Conservation (phyloP, 2,797 vertebrate genomes). For the Cirrhinus molitorella region DNA sequence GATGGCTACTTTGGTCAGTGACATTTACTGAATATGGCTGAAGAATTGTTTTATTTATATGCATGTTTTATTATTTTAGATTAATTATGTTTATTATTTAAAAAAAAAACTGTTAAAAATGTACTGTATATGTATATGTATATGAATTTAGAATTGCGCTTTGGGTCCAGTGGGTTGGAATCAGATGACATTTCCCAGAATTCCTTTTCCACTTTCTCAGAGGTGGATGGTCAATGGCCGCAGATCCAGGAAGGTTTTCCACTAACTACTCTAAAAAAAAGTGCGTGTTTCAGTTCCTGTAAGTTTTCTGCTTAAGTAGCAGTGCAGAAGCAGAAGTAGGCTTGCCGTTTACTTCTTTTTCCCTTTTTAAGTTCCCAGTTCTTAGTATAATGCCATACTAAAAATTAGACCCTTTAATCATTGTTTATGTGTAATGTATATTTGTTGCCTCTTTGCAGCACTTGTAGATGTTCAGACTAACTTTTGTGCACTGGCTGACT, state of each 20-base stretch:
- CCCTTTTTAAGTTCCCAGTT: neutral
- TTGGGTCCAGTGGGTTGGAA: conserved; percentile 84
- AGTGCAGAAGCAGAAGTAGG: conserved; percentile 19
- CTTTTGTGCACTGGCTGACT: conserved; percentile 21
- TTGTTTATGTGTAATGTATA: neutral
- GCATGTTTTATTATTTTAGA: neutral
- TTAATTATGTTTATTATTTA: neutral
- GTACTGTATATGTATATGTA: conserved; percentile 31
- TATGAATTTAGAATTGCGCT: conserved; percentile 81
- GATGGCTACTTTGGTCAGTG: conserved; percentile 84
- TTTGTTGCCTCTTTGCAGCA: conserved; percentile 21
- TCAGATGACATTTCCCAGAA: conserved; percentile 37
- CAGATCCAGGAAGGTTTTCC: neutral
- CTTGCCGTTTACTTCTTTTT: neutral
- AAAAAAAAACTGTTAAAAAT: neutral
- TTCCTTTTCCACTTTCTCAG: neutral
- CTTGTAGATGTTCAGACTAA: neutral
- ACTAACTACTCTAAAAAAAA: conserved; percentile 43
- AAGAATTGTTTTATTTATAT: neutral
- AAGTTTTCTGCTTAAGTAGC: neutral
- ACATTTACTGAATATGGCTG: neutral
- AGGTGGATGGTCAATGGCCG: conserved; percentile 61
- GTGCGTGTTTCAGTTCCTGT: conserved; percentile 56
- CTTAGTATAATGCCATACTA: neutral
- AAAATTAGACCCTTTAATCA: neutral